Percentiles rank a stretch among this genome's conserved stretches.
These are phyloP conservation scores for Gracilinanus agilis DNA, from an alignment of 2,113 vertebrate genomes.

Conservation along the genomic window DNA sequence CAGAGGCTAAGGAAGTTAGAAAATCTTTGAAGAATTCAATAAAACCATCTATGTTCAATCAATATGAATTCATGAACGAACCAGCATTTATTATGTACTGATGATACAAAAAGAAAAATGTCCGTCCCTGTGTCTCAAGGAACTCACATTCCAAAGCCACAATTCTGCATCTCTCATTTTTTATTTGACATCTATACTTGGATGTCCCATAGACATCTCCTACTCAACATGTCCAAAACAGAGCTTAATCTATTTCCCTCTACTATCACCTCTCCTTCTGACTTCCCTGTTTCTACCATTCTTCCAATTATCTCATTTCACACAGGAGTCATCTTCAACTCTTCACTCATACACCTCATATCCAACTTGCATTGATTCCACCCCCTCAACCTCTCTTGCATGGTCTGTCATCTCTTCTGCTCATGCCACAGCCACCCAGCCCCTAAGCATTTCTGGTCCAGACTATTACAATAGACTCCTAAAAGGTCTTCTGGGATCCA, in stretches of 20 bases:
- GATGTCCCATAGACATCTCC: neutral
- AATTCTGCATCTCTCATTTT: too few species aligned
- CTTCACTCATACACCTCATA: neutral
- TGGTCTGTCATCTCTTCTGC: neutral
- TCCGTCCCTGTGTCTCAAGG: too few species aligned
- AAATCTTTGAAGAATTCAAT: neutral
- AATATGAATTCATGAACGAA: neutral
- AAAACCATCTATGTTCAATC: neutral
- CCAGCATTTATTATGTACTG: neutral
- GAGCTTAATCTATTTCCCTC: neutral
- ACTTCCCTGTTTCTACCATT: neutral
- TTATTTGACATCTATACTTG: too few species aligned
- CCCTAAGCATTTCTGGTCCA: neutral
- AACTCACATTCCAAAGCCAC: too few species aligned
- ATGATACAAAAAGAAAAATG: too few species aligned
- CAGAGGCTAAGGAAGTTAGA: neutral
- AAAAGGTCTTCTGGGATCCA: neutral
- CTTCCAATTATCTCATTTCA: neutral
- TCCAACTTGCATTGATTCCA: neutral
- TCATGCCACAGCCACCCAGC: neutral
- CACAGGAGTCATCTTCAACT: neutral
- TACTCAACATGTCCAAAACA: neutral
- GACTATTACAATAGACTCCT: neutral
- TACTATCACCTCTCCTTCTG: neutral
- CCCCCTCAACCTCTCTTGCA: neutral